Conservation (phyloP, 1,140 invertebrate species). For the Apolygus lucorum region DNA sequence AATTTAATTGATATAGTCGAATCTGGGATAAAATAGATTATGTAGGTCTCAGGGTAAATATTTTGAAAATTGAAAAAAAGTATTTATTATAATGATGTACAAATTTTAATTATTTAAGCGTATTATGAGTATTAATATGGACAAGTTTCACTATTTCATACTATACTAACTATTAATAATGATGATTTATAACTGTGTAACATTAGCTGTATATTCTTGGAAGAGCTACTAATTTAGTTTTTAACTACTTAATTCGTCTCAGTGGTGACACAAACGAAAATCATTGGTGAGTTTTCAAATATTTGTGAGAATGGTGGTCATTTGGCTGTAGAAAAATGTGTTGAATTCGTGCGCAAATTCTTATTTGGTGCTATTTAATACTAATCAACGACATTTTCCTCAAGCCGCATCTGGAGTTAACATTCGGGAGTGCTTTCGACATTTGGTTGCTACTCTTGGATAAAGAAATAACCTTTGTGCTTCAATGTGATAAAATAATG, state of each 20-base stretch:
- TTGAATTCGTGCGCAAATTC: not conserved
- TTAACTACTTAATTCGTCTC: not conserved
- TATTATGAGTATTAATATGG: no score
- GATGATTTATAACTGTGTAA: not conserved
- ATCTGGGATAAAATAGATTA: not conserved
- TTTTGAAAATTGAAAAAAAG: not conserved
- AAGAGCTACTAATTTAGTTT: conserved; percentile 1
- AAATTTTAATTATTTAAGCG: not conserved
- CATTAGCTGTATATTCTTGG: not conserved
- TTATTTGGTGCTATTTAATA: not conserved
- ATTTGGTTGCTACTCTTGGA: no score
- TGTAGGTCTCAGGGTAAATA: conserved; percentile 6
- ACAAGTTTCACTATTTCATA: not conserved
- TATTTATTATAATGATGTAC: not conserved
- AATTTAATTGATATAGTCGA: not conserved
- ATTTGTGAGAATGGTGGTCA: not conserved
- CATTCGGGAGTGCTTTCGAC: no score
- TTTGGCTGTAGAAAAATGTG: not conserved
- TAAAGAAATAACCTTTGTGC: no score
- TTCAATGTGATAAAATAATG: no score
- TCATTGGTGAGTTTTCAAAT: no score
- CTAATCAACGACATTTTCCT: not conserved
- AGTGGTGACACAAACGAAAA: no score
- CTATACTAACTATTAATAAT: not conserved
- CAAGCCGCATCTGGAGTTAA: no score